These are phyloP conservation scores for Malacoctenus gilli DNA, from an alignment of 2,797 vertebrate species.

Conservation along the genomic window DNA sequence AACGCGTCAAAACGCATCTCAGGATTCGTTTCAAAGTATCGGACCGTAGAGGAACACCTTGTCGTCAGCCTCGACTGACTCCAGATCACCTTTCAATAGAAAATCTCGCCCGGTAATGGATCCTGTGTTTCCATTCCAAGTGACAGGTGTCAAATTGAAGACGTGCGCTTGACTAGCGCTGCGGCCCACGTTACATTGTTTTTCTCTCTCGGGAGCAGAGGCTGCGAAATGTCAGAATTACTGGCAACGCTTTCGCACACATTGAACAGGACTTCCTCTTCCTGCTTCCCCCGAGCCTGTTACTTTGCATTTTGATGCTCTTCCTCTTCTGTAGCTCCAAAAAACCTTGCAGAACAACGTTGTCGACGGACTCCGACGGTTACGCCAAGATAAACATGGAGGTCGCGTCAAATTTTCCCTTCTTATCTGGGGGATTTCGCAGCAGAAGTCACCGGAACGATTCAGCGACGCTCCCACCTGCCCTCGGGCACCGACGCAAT, in stretches of 20 bases:
- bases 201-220: slow-evolving; percentile 21
- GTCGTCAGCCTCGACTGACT: not conserved
- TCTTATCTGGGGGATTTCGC: no score
- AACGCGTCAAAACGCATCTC: no score
- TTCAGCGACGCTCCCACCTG: slow-evolving; percentile 39
- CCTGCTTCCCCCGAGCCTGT: slow-evolving; percentile 49
- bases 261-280: slow-evolving; percentile 64
- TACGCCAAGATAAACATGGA: no score
- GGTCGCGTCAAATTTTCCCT: no score
- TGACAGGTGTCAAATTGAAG: slow-evolving; percentile 26
- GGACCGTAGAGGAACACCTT: no score
- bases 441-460: slow-evolving; percentile 35
- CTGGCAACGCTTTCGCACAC: slow-evolving; percentile 14
- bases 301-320: slow-evolving; percentile 42
- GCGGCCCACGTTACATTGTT: slow-evolving; percentile 39
- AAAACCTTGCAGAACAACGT: no score
- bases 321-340: slow-evolving; percentile 41
- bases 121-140: slow-evolving; percentile 33
- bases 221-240: slow-evolving; percentile 10
- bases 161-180: slow-evolving; percentile 41
- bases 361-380: no score
- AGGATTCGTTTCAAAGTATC: no score
- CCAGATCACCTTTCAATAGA: slow-evolving; percentile 29
- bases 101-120: slow-evolving; percentile 31
- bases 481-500: slow-evolving; percentile 53